Conservation (phyloP, 1,140 invertebrate species). For the Gerris buenoi region DNA sequence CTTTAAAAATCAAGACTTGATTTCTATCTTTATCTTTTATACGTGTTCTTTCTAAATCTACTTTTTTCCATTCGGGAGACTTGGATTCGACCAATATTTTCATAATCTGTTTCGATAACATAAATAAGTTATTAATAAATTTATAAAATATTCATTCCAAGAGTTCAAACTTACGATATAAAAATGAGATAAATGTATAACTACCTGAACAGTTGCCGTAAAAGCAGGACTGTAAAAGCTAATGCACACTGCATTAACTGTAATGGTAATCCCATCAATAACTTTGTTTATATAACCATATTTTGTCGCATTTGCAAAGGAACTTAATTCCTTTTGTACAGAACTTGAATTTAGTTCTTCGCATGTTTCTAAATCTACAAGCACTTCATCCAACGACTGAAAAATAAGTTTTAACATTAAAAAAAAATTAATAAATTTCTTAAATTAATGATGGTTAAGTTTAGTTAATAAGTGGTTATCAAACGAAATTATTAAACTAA, state of each 20-base stretch:
- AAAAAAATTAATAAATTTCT: no score
- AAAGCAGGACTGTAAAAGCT: constrained; percentile 89
- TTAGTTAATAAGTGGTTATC: no score
- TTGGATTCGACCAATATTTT: constrained; percentile 83
- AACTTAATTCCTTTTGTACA: constrained; percentile 37
- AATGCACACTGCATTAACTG: constrained; percentile 85
- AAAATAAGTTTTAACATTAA: constrained; percentile 15
- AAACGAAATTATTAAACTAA: no score
- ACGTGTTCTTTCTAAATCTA: constrained; percentile 71
- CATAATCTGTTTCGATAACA: no score
- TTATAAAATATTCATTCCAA: no score
- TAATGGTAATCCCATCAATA: constrained; percentile 91
- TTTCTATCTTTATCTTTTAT: constrained; percentile 76
- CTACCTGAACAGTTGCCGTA: constrained; percentile 82
- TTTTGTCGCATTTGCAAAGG: constrained; percentile 42
- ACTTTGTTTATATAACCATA: constrained; percentile 90
- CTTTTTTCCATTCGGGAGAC: constrained; percentile 71
- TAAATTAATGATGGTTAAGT: no score
- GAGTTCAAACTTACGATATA: no score
- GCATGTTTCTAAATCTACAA: constrained; percentile 78
- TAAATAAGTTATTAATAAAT: no score
- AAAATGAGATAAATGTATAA: constrained; percentile 13
- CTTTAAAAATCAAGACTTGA: constrained; percentile 92
- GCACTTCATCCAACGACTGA: constrained; percentile 83
- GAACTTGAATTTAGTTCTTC: constrained; percentile 56